Conservation (phyloP, 2,888 invertebrate species). For the Adelognathus sp. region DNA sequence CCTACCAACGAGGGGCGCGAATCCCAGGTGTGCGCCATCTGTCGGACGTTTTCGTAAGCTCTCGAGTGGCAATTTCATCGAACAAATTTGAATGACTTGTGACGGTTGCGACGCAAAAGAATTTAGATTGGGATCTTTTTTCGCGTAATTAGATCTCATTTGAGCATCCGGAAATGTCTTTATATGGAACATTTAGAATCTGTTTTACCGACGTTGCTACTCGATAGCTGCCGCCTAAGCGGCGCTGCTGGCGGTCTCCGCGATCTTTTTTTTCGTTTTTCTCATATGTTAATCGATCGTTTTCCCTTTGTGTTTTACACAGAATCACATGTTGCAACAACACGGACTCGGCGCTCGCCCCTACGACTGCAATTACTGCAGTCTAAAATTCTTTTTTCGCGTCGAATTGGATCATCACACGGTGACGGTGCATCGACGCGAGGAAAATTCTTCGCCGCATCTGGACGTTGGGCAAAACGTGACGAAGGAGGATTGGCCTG, state of each 20-base stretch:
- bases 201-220: too few relatives aligned
- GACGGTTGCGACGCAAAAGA: too few relatives aligned
- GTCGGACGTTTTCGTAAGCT: too few relatives aligned
- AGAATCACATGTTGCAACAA: conserved; percentile 89
- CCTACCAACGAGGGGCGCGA: background rate
- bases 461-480: conserved; percentile 27
- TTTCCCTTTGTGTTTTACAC: conserved; percentile 69
- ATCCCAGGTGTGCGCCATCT: too few relatives aligned
- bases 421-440: conserved; percentile 67
- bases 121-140: background rate
- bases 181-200: too few relatives aligned
- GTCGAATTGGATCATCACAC: conserved; percentile 94
- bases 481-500: background rate
- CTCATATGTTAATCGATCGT: too few relatives aligned
- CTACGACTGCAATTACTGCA: conserved; percentile 93
- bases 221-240: too few relatives aligned
- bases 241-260: too few relatives aligned
- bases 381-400: conserved; percentile 93
- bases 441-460: conserved; percentile 37
- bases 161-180: too few relatives aligned
- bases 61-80: too few relatives aligned
- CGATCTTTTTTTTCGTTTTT: background rate
- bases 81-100: too few relatives aligned
- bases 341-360: conserved; percentile 92
- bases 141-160: too few relatives aligned